Base-by-base conservation (phyloP, 2,113 vertebrate genomes). In the Cathartes aura region DNA sequence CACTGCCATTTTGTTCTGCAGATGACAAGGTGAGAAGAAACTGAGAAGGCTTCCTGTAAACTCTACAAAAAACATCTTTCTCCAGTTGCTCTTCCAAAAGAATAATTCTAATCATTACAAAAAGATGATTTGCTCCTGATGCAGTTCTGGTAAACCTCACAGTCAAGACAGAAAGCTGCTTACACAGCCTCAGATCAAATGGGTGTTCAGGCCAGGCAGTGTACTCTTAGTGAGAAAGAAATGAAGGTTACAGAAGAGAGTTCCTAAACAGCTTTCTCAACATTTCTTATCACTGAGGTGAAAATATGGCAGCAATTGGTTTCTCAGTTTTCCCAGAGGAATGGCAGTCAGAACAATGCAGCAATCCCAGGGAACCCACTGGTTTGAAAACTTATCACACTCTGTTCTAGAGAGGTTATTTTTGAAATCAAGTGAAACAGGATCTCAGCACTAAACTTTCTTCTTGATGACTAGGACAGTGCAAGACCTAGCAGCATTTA, bases 331-430 rank as follows among this genome's bases (percentile, higher is more conserved):
- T 59, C 20, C 47, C 62, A 50, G 48, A 79, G 67, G 18, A 85
- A 32, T 1, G 2, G 27, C 34, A n/a, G 11, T 15, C 48, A 52
- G 42, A 63, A 63, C 7, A 50, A 59, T 0, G 1, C 12, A 52
- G 56, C 48, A 71, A 36, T 29, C 26, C 17, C 2, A 3, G 8
- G 29, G 34, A 79, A 58, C 10, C 24, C 0, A 0, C 34, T 42
- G 48, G 23, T 40, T 64, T 47, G 38, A 64, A 84, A 82, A 32
- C 4, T 26, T 53, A 29, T 1, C 22, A 9, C 38, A 12, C 12
- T 24, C 21, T 53, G 4, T 8, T 55, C 23, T 50, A 45, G 8
- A 53, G 11, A 40, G 21, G 36, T 26, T 73, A 21, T 36, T 40
- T 50, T 11, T 76, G 13, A 76, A 71, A 48, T 32, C 30, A 38